These are phyloP conservation scores for Columba livia DNA, from an alignment of 2,113 vertebrate species.

Conservation along the genomic window DNA sequence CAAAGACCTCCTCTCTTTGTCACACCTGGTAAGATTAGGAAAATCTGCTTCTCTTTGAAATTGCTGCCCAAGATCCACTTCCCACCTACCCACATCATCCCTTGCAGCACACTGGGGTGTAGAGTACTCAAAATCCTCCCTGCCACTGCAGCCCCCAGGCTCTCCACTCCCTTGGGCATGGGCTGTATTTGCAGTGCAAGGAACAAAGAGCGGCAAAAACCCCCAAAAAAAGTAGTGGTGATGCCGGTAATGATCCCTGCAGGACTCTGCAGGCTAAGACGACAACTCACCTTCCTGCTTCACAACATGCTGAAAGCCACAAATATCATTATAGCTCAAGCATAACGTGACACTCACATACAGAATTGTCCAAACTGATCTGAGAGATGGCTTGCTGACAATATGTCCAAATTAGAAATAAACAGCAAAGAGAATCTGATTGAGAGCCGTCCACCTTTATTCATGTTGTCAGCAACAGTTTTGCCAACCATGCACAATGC, in stretches of 20 bases:
- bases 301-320: neutral
- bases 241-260: neutral
- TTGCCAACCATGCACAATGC: slow-evolving; percentile 66
- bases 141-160: neutral
- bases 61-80: neutral
- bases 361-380: neutral
- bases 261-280: neutral
- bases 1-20: neutral
- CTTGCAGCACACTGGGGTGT: accelerated
- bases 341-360: accelerated
- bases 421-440: slow-evolving; percentile 1
- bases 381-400: neutral
- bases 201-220: neutral
- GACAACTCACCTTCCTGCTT: neutral
- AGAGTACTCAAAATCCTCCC: accelerated
- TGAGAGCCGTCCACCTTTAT: slow-evolving; percentile 54
- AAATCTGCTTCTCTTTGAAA: neutral
- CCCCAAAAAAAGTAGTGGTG: neutral
- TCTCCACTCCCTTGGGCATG: neutral
- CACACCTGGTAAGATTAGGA: neutral
- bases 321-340: neutral
- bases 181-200: neutral
- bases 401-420: neutral
- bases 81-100: neutral
- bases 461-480: slow-evolving; percentile 67